Base-by-base conservation (phyloP, 2,113 vertebrate species). In the Oophaga pumilio region DNA sequence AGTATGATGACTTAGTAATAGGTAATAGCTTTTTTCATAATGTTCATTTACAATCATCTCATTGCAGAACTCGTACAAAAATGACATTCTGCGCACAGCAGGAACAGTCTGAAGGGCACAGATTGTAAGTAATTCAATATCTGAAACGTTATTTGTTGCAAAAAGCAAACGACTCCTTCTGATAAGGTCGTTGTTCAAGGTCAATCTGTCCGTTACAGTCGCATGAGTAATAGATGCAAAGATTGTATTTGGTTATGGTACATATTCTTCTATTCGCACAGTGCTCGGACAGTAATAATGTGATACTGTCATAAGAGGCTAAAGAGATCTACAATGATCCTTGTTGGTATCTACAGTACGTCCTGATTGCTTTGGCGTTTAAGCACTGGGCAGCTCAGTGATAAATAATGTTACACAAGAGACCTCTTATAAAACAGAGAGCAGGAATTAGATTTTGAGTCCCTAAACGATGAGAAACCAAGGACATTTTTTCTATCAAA, bases 241-340 rank as follows among this genome's bases (percentile, higher is more conserved):
- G 78, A 22, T 43, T 62, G 78, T 6, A 60, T 80, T 20, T 60
- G 17, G 26, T 33, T 60, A 60, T 80, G 57, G 78, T 62, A 60
- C 78, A 52, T 43, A 56, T 33, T 80, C 28, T 80, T 52, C 78
- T 43, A 80, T 60, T 80, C 33, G 78, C 78, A 80, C 78, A 80
- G 56, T 22, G 78, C 8, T 24, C 26, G 26, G 57, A 56, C 43
- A 60, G 78, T 60, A 80, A 60, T 60, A 80, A 80, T 57, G 57
- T 53, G 56, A 60, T 60, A 60, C 57, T 80, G 78, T 80, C 57
- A 60, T 80, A 80, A 80, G 78, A 80, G 78, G 78, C 78, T 80
- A 80, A 80, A 80, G 78, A 43, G 78, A 59, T 60, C 26, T 80
- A 43, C 15, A 80, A 33, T 80, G 78, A 80, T 80, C 78, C 78